Base-by-base conservation (phyloP, 2,888 invertebrate species). In the Anaspis maculata region DNA sequence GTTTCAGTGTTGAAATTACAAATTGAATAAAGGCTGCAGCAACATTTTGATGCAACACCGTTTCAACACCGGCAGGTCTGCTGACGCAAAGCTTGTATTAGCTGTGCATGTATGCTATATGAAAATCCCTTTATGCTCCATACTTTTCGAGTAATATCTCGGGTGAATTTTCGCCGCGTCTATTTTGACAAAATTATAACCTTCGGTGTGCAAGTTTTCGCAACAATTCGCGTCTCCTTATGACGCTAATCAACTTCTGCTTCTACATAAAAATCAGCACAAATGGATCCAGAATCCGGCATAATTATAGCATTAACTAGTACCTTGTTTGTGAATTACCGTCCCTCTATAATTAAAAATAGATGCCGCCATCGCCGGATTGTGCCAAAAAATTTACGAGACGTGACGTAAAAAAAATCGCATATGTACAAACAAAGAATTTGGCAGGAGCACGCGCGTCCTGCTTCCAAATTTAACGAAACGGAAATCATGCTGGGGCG, bases 21-120 rank as follows among this genome's bases (percentile, higher is more conserved):
- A 52, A 52, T 54, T 54, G 52, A 54, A 54, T 54, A 52, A 53
- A 52, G 48, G 13, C 21, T 9, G 35, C 37, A 40, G 40, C 37
- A 39, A 40, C 34, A 34, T 32, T 39, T 42, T 42, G 40, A 42
- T 42, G 42, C 42, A 42, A 42, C 42, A 32, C 28, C 27, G 28
- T 42, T 42, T 37, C 40, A 30, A 40, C 39, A 42, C 27, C 7
- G 14, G 37, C 15, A n/a, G n/a, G n/a, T n/a, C n/a, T n/a, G 35
- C 36, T 42, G 42, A 42, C 42, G 42, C 42, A 42, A 42, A 42
- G 32, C 36, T 26, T n/a, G n/a, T n/a, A n/a, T n/a, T n/a, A n/a
- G n/a, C n/a, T n/a, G n/a, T n/a, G n/a, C n/a, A n/a, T n/a, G n/a
- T n/a, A n/a, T n/a, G n/a, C n/a, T n/a, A n/a, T n/a, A n/a, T n/a